Base-by-base conservation (phyloP, 2,888 invertebrate species). In the Trypoxylon attenuatum region DNA sequence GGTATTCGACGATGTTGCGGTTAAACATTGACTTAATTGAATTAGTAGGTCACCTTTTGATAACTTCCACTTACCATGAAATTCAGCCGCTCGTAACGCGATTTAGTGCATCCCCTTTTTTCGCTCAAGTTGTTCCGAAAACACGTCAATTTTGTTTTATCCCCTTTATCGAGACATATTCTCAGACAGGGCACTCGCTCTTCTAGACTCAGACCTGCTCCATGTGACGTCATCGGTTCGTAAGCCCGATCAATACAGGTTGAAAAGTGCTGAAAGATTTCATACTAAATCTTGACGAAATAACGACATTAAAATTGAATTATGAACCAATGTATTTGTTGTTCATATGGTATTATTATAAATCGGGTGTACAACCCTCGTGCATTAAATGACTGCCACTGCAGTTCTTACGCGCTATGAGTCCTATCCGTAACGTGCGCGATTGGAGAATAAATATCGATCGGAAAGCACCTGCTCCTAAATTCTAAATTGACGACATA, bases 241-340 rank as follows among this genome's bases (percentile, higher is more conserved):
- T 77, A 80, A 81, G 78, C 71, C 65, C 84, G 86, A 86, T 86
- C 86, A 85, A 86, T 86, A 86, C 69, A 41, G 73, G 73, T 61
- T 61, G 75, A 63, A 65, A 82, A 73, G 78, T 73, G 55, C 60
- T 33, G 69, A 79, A 75, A 76, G 69, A 78, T 71, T 75, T 72
- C 66, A 68, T 65, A n/a, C 27, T 22, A 22, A 51, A 42, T 43
- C 50, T 49, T 4, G 27, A 38, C 54, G 60, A 6, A 43, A 4
- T 45, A 13, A 16, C 45, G 42, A 8, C n/a, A 25, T 25, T 45
- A 25, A 45, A 15, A 16, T 25, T 45, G 13, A 45, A 45, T 45
- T 25, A 25, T 18, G 6, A 15, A 5, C 22, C 19, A 18, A 25
- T 57, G 56, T 13, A 33, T 33, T 33, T 13, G 33, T 33, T 33